Evolutionary conservation across 2,797 vertebrate genomes (phyloP), one percentile per base, ranked within the genome.

Genomic region (Muscicapa striata): DNA sequence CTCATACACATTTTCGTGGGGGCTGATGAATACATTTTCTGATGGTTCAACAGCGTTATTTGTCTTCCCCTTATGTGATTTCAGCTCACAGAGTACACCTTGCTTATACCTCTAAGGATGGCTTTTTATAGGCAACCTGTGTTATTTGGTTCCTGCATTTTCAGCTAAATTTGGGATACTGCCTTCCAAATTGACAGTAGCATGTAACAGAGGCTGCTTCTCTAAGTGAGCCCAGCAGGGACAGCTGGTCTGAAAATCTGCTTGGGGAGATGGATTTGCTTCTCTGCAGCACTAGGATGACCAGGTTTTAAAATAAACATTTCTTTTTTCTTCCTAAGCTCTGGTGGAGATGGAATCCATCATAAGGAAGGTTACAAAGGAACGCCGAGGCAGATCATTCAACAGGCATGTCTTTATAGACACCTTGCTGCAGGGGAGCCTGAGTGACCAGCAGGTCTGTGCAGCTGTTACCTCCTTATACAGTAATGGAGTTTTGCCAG

Each of bases 401-500:
- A 98, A 91, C 85, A 98, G 98, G 54, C 92, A 96, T 0, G 95
- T 98, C 77, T 99, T 99, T 94, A 97, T 99, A 87, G 99, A 99
- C 95, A 96, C 97, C 61, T 97, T 99, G 95, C 97, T 98, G 55
- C 98, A 99, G 95, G 98, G 98, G 68, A 98, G 95, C 93, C 98
- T 99, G 91, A 98, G 96, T 66, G 99, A 99, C 82, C 98, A 98
- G 93, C 99, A 99, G 99, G 99, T 99, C 94, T 97, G 61, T 93
- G 51, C 49, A 77, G 48, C 90, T 95, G 48, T 76, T 61, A 8
- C 23, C 30, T 90, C 74, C 38, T 93, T 34, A 77, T 62, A 61
- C 34, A 36, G 21, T 63, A 79, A 70, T 43, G n/a, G 61, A 77
- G 20, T 90, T 89, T 34, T 64, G 32, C 32, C 86, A 75, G 26